These are phyloP conservation scores for Sebastes kiyomatsui DNA, from an alignment of 2,797 vertebrate genomes.

Conservation along the genomic window DNA sequence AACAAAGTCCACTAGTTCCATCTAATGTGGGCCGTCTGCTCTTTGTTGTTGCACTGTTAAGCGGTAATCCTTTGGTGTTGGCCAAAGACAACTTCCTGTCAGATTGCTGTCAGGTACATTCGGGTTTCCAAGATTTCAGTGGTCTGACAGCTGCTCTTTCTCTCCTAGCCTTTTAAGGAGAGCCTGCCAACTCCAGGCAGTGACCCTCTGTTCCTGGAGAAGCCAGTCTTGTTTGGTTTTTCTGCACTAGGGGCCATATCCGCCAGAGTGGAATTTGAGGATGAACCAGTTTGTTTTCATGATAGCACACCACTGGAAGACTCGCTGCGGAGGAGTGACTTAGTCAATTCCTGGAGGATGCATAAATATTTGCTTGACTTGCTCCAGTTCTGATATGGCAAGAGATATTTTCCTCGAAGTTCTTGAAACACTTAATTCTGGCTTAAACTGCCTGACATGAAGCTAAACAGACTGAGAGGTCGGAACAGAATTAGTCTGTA, in stretches of 20 bases:
- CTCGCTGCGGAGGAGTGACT: constrained; percentile 56
- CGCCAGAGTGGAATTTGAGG: constrained; percentile 64
- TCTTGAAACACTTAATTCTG: constrained; percentile 30
- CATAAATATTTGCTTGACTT: constrained; percentile 72
- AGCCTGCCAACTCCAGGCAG: constrained; percentile 50
- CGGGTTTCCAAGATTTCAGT: constrained; percentile 39
- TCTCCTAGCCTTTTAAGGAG: constrained; percentile 66
- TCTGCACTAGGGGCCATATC: constrained; percentile 65
- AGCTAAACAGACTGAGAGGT: constrained; percentile 16
- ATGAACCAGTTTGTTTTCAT: constrained; percentile 71
- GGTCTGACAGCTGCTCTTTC: constrained; percentile 61
- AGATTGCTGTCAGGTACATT: constrained; percentile 60
- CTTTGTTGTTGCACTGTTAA: constrained; percentile 19
- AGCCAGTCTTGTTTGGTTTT: constrained; percentile 70
- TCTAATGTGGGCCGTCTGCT: neutral
- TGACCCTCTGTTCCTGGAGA: constrained; percentile 68
- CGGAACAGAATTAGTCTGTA: neutral
- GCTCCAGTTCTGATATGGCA: constrained; percentile 39
- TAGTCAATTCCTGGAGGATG: constrained; percentile 57
- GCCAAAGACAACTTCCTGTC: constrained; percentile 73
- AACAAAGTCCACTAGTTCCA: neutral
- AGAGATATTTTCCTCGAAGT: constrained; percentile 11
- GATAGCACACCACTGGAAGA: constrained; percentile 49
- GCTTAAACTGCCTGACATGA: neutral
- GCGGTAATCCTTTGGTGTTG: constrained; percentile 24